Evolutionary conservation across 2,797 vertebrate genomes (phyloP), one percentile per base, ranked within the genome.

Genomic region (Acanthornis magna): DNA sequence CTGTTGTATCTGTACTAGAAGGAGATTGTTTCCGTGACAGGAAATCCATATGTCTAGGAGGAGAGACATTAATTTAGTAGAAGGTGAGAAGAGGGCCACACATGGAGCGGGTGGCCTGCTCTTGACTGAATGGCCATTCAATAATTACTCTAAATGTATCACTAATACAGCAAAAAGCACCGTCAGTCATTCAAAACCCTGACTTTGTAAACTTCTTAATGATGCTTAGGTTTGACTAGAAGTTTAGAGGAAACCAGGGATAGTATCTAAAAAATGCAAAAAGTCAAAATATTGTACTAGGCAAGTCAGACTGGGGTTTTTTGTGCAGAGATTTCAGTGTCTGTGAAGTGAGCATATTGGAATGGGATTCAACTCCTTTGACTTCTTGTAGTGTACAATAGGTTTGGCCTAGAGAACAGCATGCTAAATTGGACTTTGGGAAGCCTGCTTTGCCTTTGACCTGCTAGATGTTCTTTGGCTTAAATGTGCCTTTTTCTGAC

Each of bases 1-100:
- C 65, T 72, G 72, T 88, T 94, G 91, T 60, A 86, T 89, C 61
- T 93, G 62, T 78, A 67, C 74, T 91, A 87, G 79, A 57, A 57
- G 91, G 93, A 94, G 79, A 95, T 89, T 89, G 94, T 97, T 97
- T 96, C 76, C 11, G 27, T 92, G 96, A 94, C 93, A 97, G 95
- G 85, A 97, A 97, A 97, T 97, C 96, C 81, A 81, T 96, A 83
- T 32, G 40, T 89, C 92, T 91, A 91, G 85, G 87, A 96, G 66
- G 77, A 82, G 62, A 96, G 60, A 83, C 83, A 94, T 91, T 95
- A 88, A 95, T 96, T 96, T 91, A 75, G 79, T 76, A 63, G 88
- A 85, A 97, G 96, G 96, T 97, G 93, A 97, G 88, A 89, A 87
- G 75, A 75, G 51, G 85, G 58, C 92, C 91, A 83, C 68, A 30